Evolutionary conservation across 2,797 vertebrate genomes (phyloP).

Genomic region (Limnodromus scolopaceus): DNA sequence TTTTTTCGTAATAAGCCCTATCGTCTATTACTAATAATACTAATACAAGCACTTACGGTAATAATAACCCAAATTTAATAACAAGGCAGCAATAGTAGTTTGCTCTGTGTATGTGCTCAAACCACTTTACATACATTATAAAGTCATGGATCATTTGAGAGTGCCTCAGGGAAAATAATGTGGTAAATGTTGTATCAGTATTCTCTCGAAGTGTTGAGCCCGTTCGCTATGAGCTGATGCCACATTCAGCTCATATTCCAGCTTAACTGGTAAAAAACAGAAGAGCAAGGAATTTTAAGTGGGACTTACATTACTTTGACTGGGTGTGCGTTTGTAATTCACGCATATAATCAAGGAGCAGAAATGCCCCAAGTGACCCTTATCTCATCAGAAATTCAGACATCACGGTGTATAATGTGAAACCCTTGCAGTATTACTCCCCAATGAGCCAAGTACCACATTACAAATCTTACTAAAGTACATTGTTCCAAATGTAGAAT

Average conservation of each 20-base stretch:
- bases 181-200: conserved; percentile 52
- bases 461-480: neutral
- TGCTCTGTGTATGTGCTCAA: conserved; percentile 27
- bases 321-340: neutral
- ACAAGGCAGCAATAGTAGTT: conserved; percentile 3
- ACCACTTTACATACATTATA: conserved; percentile 49
- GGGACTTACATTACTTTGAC: neutral
- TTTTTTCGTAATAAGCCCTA: conserved; percentile 20
- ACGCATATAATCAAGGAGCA: neutral
- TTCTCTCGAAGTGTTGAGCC: neutral
- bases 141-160: conserved; percentile 57
- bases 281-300: neutral
- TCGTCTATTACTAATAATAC: conserved; percentile 27
- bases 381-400: conserved; percentile 30
- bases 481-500: neutral
- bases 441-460: neutral
- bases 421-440: neutral
- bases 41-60: conserved; percentile 27
- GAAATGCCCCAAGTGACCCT: neutral
- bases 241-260: neutral
- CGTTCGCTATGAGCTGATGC: neutral
- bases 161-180: conserved; percentile 41
- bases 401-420: neutral
- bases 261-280: neutral
- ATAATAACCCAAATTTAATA: conserved; percentile 57